Base-by-base conservation (phyloP, 1,140 invertebrate genomes). In the Planococcus citri region DNA sequence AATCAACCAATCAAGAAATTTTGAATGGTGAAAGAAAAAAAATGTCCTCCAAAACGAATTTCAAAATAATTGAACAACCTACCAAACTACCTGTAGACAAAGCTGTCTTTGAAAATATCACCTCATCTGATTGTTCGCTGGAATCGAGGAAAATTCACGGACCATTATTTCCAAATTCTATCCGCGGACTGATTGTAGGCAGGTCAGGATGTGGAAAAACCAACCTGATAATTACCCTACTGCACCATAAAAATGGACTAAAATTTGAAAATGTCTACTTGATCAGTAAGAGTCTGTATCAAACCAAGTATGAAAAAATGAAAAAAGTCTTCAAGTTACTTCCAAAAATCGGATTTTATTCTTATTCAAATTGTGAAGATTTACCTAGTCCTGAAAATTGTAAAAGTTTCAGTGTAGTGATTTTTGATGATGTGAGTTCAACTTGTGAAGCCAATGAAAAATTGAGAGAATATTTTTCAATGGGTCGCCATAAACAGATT, bases 341-440 rank as follows among this genome's bases (percentile, higher is more conserved):
- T 24, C 70, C 73, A 27, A 75, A 72, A 41, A 68, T 73, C 17
- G 22, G 22, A 24, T 69, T 69, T 25, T 69, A 33, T 57, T 24
- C 24, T 20, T 73, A 68, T 71, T 27, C 27, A 17, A 64, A 69
- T 61, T 67, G 64, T 21, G 69, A 73, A 12, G 41, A 73, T 8
- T 33, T 70, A 57, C 67, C 73, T 1, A 1, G 70, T 24, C 73
- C 60, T 69, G 75, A 22, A 69, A 64, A 73, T n/a, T 69, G 73
- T 10, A 58, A 71, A 70, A 57, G 69, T 24, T 73, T 77, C 73
- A 77, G 74, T 1, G 70, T 77, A 22, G 74, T 79, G 61, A 77
- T 79, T 68, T 79, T 78, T 72, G 78, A 80, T 75, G 77, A 80
- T 73, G 73, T 78, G 29, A 70, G 74, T 1, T 76, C 74, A 27